Percentiles rank a stretch among this genome's conserved stretches.
Evolutionary conservation across 1,140 invertebrate genomes (phyloP).

Genomic region (Orchestia grillus): DNA sequence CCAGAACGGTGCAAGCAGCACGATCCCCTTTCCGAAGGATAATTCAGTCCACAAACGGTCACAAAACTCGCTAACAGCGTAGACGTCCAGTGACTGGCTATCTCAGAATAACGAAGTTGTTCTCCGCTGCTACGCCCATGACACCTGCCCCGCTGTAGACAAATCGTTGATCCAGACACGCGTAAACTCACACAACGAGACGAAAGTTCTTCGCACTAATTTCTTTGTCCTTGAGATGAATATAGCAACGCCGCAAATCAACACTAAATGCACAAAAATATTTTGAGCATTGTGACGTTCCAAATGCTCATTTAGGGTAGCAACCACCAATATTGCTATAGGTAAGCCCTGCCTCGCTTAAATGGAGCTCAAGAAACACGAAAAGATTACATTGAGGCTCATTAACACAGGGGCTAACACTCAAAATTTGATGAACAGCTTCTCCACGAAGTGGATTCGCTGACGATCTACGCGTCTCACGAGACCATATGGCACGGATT

Average conservation of each 20-base stretch:
- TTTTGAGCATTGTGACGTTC: neutral
- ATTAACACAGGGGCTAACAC: neutral
- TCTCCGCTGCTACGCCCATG: neutral
- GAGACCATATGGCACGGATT: slow-evolving; percentile 13
- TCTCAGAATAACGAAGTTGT: neutral
- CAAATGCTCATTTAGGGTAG: neutral
- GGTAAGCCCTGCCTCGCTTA: slow-evolving; percentile 27
- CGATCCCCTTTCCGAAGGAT: neutral
- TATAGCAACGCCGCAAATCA: neutral
- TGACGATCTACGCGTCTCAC: neutral
- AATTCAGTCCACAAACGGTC: neutral
- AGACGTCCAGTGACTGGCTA: neutral
- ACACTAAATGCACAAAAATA: neutral
- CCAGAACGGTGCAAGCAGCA: neutral
- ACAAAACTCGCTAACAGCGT: neutral
- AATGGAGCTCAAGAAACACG: slow-evolving; percentile 15
- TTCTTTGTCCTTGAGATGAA: slow-evolving; percentile 38
- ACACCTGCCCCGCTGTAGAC: neutral
- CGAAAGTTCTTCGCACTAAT: slow-evolving; percentile 47
- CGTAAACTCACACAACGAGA: neutral
- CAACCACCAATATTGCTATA: neutral
- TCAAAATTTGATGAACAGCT: neutral
- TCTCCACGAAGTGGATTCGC: neutral
- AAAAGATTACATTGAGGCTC: slow-evolving; percentile 36
- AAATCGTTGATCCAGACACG: neutral